Evolutionary conservation across 2,797 vertebrate genomes (phyloP), one percentile per base, ranked within the genome.

Genomic region (Acanthopagrus latus): DNA sequence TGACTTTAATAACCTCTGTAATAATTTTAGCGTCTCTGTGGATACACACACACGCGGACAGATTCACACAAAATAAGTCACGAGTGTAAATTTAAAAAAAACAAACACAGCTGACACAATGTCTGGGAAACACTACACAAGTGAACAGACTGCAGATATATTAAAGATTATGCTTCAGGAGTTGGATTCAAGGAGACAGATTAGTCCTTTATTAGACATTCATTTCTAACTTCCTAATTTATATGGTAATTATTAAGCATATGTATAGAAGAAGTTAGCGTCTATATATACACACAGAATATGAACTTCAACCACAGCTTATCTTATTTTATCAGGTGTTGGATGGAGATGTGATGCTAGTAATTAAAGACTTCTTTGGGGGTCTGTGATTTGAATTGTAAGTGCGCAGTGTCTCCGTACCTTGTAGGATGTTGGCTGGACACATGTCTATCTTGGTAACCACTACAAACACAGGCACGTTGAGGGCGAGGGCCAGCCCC

Each of bases 361-460:
- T 38, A 38, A 38, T 38, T 38, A 38, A 38, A 38, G 9, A 8
- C 33, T 38, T 38, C 33, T 38, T 38, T 38, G 33, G 33, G 33
- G 33, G 38, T 38, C 38, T 10, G 20, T 46, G 18, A 14, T n/a
- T 59, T 4, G 16, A 57, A 10, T 44, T 0, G 46, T 5, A 3
- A 20, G 3, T 13, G 8, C 7, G 27, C 2, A 7, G 3, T 23
- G 23, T 95, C 71, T 71, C 4, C 44, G 80, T 64, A 99, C 98
- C 98, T 97, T 99, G 98, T 14, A 99, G 91, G 91, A 99, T 98
- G 90, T 99, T 99, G 82, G 97, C 97, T 7, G 98, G 98, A 91
- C 98, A 99, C 98, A 99, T 99, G 90, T 99, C 98, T 20, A 99
- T 99, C 94, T 99, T 99, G 51, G 98, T 99, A 83, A 99, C 98